Percentiles rank a stretch among this genome's conserved stretches.
Evolutionary conservation across 2,797 vertebrate species (phyloP).

Genomic region (Adelosebastes latens): DNA sequence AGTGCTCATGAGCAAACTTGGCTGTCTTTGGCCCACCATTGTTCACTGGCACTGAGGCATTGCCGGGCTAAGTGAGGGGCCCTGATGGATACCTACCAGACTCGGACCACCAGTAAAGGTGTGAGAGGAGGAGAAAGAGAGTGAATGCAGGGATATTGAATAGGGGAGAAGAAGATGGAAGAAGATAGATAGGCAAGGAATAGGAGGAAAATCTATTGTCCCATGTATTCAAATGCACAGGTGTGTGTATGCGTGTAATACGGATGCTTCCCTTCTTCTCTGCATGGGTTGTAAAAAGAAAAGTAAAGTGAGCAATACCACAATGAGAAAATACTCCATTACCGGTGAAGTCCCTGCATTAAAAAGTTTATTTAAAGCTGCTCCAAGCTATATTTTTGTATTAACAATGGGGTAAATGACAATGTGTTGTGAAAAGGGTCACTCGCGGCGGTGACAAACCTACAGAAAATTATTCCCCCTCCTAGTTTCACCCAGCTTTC

Average conservation of each 20-base stretch:
- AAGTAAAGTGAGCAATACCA: not conserved
- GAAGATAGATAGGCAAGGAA: conserved; percentile 53
- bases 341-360: not conserved
- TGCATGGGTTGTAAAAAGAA: conserved; percentile 8
- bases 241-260: conserved; percentile 50
- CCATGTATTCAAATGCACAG: conserved; percentile 62
- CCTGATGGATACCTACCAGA: conserved; percentile 83
- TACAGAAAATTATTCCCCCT: no score
- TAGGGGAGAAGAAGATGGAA: conserved; percentile 67
- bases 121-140: conserved; percentile 52
- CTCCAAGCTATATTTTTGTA: not conserved
- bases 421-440: not conserved
- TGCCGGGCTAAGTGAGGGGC: conserved; percentile 80
- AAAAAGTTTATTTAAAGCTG: not conserved
- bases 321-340: not conserved
- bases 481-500: not conserved
- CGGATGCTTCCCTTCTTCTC: conserved; percentile 18
- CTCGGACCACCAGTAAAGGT: conserved; percentile 83
- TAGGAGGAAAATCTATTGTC: conserved; percentile 42
- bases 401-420: not conserved
- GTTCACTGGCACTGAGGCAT: conserved; percentile 80
- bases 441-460: not conserved
- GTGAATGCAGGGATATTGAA: conserved; percentile 60
- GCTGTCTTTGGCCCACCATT: conserved; percentile 73
- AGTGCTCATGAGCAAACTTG: conserved; percentile 61